These are phyloP conservation scores for Albula goreensis DNA, from an alignment of 2,113 vertebrate species.

Conservation along the genomic window DNA sequence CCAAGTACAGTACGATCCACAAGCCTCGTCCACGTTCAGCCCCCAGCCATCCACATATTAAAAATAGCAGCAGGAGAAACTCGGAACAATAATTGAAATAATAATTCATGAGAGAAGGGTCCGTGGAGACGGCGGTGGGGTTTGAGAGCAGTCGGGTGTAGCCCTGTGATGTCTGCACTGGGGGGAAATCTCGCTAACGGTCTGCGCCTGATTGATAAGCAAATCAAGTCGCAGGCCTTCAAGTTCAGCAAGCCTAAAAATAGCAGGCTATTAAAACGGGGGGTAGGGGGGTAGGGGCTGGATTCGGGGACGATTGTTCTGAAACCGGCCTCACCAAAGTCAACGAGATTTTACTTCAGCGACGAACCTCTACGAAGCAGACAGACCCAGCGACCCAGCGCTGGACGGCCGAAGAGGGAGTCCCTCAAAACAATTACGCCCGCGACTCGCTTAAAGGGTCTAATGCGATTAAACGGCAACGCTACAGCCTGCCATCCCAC, in stretches of 20 bases:
- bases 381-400: not conserved
- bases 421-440: conserved; percentile 9
- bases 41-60: not conserved
- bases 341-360: not conserved
- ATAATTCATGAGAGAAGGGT: not conserved
- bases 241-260: conserved; percentile 26
- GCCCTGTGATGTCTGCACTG: conserved; percentile 29
- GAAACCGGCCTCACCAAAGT: not conserved
- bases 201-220: conserved; percentile 43
- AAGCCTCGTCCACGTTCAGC: not conserved
- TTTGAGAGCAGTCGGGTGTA: not conserved
- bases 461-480: conserved; percentile 20
- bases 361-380: not conserved
- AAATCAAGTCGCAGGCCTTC: conserved; percentile 27
- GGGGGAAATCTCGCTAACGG: conserved; percentile 8
- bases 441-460: not conserved
- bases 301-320: not conserved
- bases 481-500: conserved; percentile 6
- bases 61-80: conserved; percentile 1
- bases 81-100: not conserved
- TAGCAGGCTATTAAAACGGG: conserved; percentile 37
- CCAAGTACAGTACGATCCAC: not conserved
- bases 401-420: not conserved
- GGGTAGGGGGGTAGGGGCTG: not conserved
- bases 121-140: too few species aligned